Conservation (phyloP, 2,888 invertebrate species). For the Caenorhabditis imperialis region DNA sequence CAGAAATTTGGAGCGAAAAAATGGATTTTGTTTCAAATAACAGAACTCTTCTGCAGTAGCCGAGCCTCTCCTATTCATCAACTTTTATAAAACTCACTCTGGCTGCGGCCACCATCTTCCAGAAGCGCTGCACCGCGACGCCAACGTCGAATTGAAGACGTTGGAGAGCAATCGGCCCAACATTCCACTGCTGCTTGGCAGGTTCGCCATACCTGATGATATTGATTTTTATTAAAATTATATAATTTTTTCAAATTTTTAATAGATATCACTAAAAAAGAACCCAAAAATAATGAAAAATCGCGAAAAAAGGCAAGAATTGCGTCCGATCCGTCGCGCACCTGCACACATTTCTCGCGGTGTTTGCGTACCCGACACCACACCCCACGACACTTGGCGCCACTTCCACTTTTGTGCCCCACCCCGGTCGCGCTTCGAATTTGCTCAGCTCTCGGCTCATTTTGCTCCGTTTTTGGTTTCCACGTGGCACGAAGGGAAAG, state of each 20-base stretch:
- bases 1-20: conserved; percentile 35
- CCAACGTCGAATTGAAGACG: conserved; percentile 25
- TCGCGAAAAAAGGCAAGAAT: conserved; percentile 1
- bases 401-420: conserved; percentile 15
- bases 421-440: neutral
- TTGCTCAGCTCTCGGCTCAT: conserved; percentile 4
- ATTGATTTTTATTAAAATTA: neutral
- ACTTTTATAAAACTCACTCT: conserved; percentile 65
- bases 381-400: conserved; percentile 23
- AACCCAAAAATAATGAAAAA: neutral
- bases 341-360: conserved; percentile 12
- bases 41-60: conserved; percentile 13
- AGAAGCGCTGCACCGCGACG: conserved; percentile 60
- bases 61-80: no score
- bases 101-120: conserved; percentile 77
- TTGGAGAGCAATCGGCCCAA: conserved; percentile 38
- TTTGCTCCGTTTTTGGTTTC: neutral
- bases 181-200: conserved; percentile 44
- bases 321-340: conserved; percentile 17
- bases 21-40: no score
- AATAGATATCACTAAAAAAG: no score
- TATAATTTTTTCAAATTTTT: neutral
- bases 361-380: conserved; percentile 29
- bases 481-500: no score
- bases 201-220: conserved; percentile 46